A percentile compares a stretch with the other conserved stretches of the same genome.
Evolutionary conservation across 2,888 invertebrate genomes (phyloP).

Genomic region (Perithous albicinctus): DNA sequence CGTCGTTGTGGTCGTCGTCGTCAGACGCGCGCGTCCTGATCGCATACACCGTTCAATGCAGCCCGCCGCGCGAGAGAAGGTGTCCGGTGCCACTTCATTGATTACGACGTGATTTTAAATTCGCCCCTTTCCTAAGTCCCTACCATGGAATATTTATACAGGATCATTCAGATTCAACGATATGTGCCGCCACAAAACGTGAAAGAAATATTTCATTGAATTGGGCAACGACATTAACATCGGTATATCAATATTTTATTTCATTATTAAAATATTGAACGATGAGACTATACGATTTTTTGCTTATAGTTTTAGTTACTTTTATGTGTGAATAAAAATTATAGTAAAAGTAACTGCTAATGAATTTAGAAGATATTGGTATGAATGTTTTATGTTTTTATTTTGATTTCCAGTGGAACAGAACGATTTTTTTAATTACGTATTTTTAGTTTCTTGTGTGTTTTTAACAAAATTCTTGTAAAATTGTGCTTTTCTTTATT

Average conservation of each 20-base stretch:
- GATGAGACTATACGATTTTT: neutral
- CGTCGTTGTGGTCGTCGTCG: constrained; percentile 49
- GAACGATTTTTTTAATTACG: no score
- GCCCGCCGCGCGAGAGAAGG: constrained; percentile 59
- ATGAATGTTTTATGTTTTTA: no score
- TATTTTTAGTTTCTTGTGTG: no score
- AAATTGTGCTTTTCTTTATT: no score
- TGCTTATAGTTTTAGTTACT: neutral
- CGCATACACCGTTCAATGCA: constrained; percentile 36
- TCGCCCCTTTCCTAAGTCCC: constrained; percentile 68
- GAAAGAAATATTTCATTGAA: neutral
- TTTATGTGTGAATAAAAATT: neutral
- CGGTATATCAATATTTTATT: no score
- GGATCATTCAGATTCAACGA: constrained; percentile 51
- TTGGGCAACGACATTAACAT: no score
- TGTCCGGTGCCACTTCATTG: constrained; percentile 74
- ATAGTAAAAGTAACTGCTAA: no score
- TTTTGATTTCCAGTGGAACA: no score
- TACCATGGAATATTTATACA: constrained; percentile 56
- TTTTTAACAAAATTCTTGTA: no score
- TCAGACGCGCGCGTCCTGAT: constrained; percentile 38
- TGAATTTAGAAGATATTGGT: no score
- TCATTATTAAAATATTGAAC: neutral
- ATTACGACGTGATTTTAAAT: constrained; percentile 73
- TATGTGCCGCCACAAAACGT: neutral